These are phyloP conservation scores for Macroramphosus scolopax DNA, from an alignment of 2,797 vertebrate species.

Conservation along the genomic window DNA sequence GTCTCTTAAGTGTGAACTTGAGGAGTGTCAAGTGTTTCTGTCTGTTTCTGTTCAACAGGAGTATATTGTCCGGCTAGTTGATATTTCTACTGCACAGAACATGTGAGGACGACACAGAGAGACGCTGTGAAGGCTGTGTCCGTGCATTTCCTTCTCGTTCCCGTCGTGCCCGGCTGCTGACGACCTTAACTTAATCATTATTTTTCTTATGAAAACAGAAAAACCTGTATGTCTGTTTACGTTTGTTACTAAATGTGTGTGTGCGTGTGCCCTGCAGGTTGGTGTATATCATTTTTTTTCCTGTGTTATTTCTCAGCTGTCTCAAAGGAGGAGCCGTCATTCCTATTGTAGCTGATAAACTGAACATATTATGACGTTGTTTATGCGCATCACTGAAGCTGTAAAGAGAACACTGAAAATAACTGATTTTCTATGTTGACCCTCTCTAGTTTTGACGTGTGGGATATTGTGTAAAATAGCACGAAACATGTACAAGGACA, in stretches of 20 bases:
- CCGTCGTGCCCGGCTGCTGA: conserved; percentile 30
- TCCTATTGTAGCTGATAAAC: conserved; percentile 39
- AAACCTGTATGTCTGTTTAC: conserved; percentile 31
- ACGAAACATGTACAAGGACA: conserved; percentile 46
- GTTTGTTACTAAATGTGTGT: conserved; percentile 35
- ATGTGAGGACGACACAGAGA: conserved; percentile 27
- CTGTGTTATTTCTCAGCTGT: conserved; percentile 16
- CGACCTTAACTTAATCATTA: conserved; percentile 38
- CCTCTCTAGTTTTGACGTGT: conserved; percentile 37
- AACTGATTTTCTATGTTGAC: conserved; percentile 28
- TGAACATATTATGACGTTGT: conserved; percentile 16
- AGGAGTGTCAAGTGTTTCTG: conserved; percentile 27
- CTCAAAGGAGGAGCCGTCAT: conserved; percentile 10
- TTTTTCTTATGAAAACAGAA: conserved; percentile 37
- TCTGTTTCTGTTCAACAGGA: conserved; percentile 20
- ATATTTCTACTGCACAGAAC: conserved; percentile 51
- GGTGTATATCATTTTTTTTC: conserved; percentile 11
- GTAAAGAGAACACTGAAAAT: conserved; percentile 45
- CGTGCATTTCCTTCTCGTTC: conserved; percentile 29
- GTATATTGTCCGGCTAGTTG: conserved; percentile 23
- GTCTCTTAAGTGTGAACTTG: conserved; percentile 26
- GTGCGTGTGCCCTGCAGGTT: conserved; percentile 14
- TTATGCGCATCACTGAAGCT: conserved; percentile 18
- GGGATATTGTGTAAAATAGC: conserved; percentile 48
- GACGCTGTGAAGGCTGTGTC: conserved; percentile 55